These are phyloP conservation scores for Hylaeus anthracinus DNA, from an alignment of 1,140 invertebrate genomes.

Conservation along the genomic window DNA sequence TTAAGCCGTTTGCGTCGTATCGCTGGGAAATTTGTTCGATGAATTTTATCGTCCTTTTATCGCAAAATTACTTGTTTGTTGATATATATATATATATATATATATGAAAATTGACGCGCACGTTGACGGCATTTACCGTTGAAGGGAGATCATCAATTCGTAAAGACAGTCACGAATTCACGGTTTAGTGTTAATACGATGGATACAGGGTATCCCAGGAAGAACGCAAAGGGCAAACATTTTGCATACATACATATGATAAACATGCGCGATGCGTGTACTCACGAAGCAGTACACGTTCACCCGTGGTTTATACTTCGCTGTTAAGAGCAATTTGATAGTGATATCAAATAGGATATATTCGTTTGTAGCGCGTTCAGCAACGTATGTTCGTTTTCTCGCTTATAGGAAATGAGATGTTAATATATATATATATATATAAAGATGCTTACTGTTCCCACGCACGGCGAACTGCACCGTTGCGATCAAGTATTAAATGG, in stretches of 20 bases:
- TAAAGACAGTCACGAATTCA: not conserved
- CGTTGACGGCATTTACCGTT: not conserved
- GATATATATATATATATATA: not conserved
- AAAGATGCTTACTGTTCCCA: conserved; percentile 35
- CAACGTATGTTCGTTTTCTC: conserved; percentile 18
- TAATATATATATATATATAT: conserved; percentile 38
- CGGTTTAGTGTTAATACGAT: conserved; percentile 12
- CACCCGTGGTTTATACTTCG: not conserved
- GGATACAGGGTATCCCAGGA: conserved; percentile 47
- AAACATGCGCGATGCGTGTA: conserved; percentile 3
- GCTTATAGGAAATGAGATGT: conserved; percentile 32
- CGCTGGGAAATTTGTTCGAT: conserved; percentile 23
- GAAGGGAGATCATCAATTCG: not conserved
- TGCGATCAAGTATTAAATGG: conserved; percentile 33
- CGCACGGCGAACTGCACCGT: conserved; percentile 8
- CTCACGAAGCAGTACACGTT: not conserved
- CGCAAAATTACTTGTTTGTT: not conserved
- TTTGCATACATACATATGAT: not conserved
- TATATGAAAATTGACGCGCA: not conserved
- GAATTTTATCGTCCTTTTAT: not conserved
- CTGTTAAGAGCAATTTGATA: conserved; percentile 26
- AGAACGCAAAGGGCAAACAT: conserved; percentile 14
- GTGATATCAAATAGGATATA: conserved; percentile 22
- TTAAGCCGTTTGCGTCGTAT: conserved; percentile 32
- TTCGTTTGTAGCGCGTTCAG: conserved; percentile 28